Evolutionary conservation across 2,113 vertebrate species (phyloP), one percentile per base, ranked within the genome.

Genomic region (Pteruthius melanotis): DNA sequence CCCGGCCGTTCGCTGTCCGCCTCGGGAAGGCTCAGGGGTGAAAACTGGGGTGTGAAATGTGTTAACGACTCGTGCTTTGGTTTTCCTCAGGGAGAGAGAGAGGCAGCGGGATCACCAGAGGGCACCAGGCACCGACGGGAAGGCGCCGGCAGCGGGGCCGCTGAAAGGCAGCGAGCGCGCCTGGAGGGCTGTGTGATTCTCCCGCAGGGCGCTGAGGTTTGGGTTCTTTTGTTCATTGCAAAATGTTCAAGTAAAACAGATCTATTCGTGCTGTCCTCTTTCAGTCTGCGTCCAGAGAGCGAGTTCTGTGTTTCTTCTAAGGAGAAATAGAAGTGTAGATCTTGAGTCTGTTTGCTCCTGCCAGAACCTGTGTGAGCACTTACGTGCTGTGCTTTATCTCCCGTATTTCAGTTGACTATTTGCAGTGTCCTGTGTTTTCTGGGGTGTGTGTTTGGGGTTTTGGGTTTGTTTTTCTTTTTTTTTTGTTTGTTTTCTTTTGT

Each of bases 11-110:
- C 28, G 15, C 37, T 66, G 27, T 8, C 11, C 7, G 35, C 26
- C 45, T 4, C 4, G 11, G 18, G 37, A 12, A 60, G 35, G 45
- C 15, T 15, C 23, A 6, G 52, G 11, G 30, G 4, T 10, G 5
- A 5, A 7, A 27, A 9, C 2, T 7, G 63, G 6, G 1, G 7
- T 1, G 53, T 4, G 37, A 20, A 37, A 2, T 3, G 5, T 4
- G 23, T 28, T 11, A 10, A 2, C 4, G 7, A 1, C 21, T 4
- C 30, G 8, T 6, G 31, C 2, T 31, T 30, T 31, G 11, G 1
- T 35, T 42, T n/a, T 17, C 3, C 30, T 13, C 1, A 5, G 54
- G 56, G 26, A 18, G 45, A 15, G 39, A 40, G 54, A 11, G 30
- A 20, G 44, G 47, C n/a, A 0, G 1, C 0, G 27, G 50, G 3